Evolutionary conservation across 2,888 invertebrate species (phyloP).

Genomic region (Megamerina dolium): DNA sequence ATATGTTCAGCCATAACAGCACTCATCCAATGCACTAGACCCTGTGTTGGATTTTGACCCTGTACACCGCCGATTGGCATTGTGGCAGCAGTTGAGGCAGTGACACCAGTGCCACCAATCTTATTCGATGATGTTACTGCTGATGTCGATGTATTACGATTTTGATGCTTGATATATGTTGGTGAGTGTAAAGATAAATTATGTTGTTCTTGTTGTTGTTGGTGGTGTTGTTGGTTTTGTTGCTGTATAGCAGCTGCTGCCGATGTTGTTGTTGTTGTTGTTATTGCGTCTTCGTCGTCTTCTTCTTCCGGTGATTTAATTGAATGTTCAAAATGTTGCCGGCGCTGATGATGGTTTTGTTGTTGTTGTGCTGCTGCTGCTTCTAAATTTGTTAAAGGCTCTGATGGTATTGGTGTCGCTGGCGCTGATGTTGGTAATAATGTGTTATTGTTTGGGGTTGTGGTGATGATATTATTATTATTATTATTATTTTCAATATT

Average conservation of each 20-base stretch:
- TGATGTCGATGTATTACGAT: slow-evolving; percentile 14
- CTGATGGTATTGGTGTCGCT: slow-evolving; percentile 6
- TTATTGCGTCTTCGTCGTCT: too few species aligned
- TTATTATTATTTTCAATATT: slow-evolving; percentile 21
- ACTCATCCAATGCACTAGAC: slow-evolving; percentile 93
- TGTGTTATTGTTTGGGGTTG: slow-evolving; percentile 3
- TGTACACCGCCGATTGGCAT: slow-evolving; percentile 51
- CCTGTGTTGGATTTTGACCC: slow-evolving; percentile 65
- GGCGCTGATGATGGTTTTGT: slow-evolving; percentile 1
- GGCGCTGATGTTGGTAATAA: slow-evolving; percentile 13
- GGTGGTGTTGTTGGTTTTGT: slow-evolving; percentile 20
- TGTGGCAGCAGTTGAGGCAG: slow-evolving; percentile 28
- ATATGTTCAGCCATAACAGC: slow-evolving; percentile 90
- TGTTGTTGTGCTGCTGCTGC: neutral
- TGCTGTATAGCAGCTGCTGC: slow-evolving; percentile 10
- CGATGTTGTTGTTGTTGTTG: slow-evolving; percentile 8
- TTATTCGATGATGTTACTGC: too few species aligned
- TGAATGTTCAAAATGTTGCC: neutral
- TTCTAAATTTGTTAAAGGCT: neutral
- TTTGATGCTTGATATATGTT: slow-evolving; percentile 12
- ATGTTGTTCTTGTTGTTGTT: slow-evolving; percentile 3
- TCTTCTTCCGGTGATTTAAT: neutral
- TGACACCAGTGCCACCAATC: slow-evolving; percentile 4
- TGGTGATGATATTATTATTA: slow-evolving; percentile 17
- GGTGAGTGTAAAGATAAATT: neutral